phyloP scores from a whole-genome alignment of 2,797 vertebrate species.

The Pipistrellus kuhlii region DNA sequence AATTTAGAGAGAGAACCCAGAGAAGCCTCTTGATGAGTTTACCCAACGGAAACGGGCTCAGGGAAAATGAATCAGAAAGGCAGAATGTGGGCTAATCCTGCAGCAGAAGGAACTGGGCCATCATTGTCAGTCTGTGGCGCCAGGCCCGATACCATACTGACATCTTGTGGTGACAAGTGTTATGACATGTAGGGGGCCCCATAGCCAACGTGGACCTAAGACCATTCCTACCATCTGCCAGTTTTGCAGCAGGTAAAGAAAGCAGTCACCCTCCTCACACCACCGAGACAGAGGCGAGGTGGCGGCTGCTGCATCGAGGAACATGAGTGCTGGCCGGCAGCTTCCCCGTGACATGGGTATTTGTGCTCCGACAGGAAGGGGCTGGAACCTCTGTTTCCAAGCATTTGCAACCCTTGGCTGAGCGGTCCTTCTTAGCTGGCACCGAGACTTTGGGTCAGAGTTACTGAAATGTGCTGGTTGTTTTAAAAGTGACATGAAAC shows the following conservation, averaged over 20 bases:
- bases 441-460: background rate
- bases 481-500: slow-evolving; percentile 53
- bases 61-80: background rate
- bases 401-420: background rate
- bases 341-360: background rate
- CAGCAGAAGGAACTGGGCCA: background rate
- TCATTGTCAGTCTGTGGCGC: no score
- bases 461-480: background rate
- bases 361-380: background rate
- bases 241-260: background rate
- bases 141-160: slow-evolving; percentile 80
- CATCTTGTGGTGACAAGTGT: slow-evolving; percentile 82
- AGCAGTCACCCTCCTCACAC: background rate
- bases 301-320: background rate
- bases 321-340: background rate
- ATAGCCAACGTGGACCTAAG: background rate
- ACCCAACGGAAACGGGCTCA: background rate
- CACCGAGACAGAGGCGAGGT: background rate
- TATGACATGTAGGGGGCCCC: background rate
- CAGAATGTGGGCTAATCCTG: background rate
- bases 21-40: slow-evolving; percentile 30
- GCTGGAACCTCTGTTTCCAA: background rate
- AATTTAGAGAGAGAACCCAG: background rate
- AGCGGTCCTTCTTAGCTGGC: slow-evolving; percentile 14
- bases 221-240: background rate